Percentiles rank a stretch among this genome's conserved stretches.
phyloP scores from a whole-genome alignment of 2,797 vertebrate species.

The Protonibea diacanthus region DNA sequence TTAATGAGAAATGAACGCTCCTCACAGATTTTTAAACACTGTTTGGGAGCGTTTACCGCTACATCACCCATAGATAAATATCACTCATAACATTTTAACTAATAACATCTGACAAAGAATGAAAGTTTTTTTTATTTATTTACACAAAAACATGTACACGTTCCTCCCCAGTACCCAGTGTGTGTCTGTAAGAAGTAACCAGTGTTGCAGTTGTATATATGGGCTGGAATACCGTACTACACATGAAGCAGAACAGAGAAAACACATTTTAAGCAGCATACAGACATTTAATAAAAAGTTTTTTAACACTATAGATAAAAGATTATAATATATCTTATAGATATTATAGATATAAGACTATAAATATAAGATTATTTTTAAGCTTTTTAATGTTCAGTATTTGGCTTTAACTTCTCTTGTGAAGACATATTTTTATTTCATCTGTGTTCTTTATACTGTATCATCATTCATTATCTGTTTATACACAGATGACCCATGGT shows the following conservation, averaged over 20 bases:
- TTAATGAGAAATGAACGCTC: not conserved
- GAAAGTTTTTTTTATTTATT: constrained; percentile 35
- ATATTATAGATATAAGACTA: no score
- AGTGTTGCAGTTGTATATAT: not conserved
- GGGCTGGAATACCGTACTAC: not conserved
- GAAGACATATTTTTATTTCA: not conserved
- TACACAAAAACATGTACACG: constrained; percentile 15
- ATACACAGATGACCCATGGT: no score
- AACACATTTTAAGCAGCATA: not conserved
- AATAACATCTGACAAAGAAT: not conserved
- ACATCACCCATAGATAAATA: not conserved
- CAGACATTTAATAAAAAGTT: not conserved
- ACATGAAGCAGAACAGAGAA: not conserved
- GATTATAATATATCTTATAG: not conserved
- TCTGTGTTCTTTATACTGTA: no score
- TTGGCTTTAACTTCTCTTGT: not conserved
- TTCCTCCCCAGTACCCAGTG: not conserved
- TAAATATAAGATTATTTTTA: not conserved
- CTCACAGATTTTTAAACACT: not conserved
- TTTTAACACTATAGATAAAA: not conserved
- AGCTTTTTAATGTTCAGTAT: not conserved
- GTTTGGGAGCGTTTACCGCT: not conserved
- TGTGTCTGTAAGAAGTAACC: not conserved
- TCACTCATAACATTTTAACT: not conserved
- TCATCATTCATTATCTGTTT: not conserved